These are phyloP conservation scores for Atrina japonica DNA, from an alignment of 2,888 invertebrate genomes.

Conservation along the genomic window DNA sequence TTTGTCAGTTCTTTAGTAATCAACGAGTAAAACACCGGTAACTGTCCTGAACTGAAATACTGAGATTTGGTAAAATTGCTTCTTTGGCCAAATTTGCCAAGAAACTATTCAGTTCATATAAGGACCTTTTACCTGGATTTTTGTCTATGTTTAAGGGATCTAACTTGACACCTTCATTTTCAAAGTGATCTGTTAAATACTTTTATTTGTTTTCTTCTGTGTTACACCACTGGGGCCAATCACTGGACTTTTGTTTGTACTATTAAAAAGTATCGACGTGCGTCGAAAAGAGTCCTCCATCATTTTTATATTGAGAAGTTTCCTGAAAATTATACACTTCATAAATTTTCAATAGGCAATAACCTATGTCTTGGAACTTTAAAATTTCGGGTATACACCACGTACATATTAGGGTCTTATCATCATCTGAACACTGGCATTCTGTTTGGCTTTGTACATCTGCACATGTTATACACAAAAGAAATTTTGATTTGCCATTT, in stretches of 20 bases:
- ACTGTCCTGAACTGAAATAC: no score
- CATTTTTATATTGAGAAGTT: no score
- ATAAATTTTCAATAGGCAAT: constrained; percentile 55
- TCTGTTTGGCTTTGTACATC: constrained; percentile 52
- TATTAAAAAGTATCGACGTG: constrained; percentile 1
- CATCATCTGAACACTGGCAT: constrained; percentile 69
- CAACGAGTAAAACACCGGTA: no score
- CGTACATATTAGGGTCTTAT: constrained; percentile 66
- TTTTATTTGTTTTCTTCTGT: not conserved
- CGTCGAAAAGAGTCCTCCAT: not conserved
- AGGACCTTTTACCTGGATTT: no score
- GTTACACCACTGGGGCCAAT: constrained; percentile 7
- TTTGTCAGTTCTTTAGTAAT: no score
- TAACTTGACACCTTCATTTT: not conserved
- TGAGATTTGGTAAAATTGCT: no score
- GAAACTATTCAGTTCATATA: no score
- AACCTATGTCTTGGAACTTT: constrained; percentile 71
- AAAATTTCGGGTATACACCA: constrained; percentile 53
- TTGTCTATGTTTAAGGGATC: not conserved
- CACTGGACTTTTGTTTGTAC: constrained; percentile 1
- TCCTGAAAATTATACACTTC: constrained; percentile 64
- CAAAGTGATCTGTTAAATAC: not conserved
- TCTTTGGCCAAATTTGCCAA: no score
- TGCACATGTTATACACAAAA: no score
- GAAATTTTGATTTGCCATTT: no score